Conservation (phyloP, 2,797 vertebrate species). For the Enteromius paludinosus region DNA sequence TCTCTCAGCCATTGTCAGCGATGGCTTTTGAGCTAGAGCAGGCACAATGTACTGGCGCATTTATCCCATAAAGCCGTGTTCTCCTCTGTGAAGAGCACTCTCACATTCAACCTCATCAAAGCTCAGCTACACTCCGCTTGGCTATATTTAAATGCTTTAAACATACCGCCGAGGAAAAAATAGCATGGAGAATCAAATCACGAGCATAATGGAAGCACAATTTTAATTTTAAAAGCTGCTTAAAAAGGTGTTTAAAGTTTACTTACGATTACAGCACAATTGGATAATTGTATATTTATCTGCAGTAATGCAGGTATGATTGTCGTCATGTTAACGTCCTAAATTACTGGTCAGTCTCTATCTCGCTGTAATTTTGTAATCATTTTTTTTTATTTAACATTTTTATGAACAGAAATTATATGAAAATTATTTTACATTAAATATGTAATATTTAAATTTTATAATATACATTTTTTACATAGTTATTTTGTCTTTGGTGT, state of each 20-base stretch:
- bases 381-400: not conserved
- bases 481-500: not conserved
- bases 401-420: not conserved
- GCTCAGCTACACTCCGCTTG: conserved; percentile 16
- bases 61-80: conserved; percentile 42
- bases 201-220: conserved; percentile 10
- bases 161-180: not conserved
- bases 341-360: not conserved
- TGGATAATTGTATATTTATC: not conserved
- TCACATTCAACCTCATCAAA: conserved; percentile 42
- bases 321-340: not conserved
- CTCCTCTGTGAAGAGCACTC: conserved; percentile 38
- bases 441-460: not conserved
- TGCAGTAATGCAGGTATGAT: not conserved
- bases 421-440: not conserved
- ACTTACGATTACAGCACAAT: not conserved
- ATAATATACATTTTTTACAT: not conserved
- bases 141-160: conserved; percentile 47
- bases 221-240: conserved; percentile 23
- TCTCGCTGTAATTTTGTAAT: not conserved
- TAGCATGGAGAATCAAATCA: conserved; percentile 9
- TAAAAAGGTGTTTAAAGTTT: not conserved
- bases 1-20: conserved; percentile 32
- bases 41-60: conserved; percentile 17
- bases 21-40: conserved; percentile 35